Conservation (phyloP, 2,113 vertebrate genomes). For the Ranitomeya variabilis region DNA sequence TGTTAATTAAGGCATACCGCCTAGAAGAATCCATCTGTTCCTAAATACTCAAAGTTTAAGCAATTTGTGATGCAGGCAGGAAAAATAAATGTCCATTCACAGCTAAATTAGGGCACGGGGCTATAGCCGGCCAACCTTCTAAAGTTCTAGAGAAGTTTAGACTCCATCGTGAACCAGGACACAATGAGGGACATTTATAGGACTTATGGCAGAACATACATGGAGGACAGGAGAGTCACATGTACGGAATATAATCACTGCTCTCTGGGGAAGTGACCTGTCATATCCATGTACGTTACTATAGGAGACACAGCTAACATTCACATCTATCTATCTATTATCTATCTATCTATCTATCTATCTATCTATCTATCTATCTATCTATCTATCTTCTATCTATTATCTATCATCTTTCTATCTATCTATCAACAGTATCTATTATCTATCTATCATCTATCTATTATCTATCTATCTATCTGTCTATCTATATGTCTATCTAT, state of each 20-base stretch:
- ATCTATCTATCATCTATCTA: no score
- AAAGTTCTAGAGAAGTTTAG: neutral
- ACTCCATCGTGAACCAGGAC: neutral
- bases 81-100: neutral
- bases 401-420: no score
- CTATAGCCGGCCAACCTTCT: neutral
- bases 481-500: neutral
- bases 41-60: conserved; percentile 44
- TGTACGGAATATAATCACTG: neutral
- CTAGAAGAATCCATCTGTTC: conserved; percentile 64
- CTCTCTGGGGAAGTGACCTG: no score
- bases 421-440: neutral
- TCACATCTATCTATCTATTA: neutral
- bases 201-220: neutral
- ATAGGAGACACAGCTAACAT: neutral
- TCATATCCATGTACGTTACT: neutral
- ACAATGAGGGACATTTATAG: neutral
- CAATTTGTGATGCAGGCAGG: conserved; percentile 55
- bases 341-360: neutral
- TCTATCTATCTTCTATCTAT: neutral
- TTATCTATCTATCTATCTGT: neutral
- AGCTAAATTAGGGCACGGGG: neutral
- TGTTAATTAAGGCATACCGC: conserved; percentile 66
- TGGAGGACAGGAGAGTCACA: neutral
- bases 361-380: conserved; percentile 7